phyloP scores from a whole-genome alignment of 2,888 invertebrate species.

The Drosophila seclusa region DNA sequence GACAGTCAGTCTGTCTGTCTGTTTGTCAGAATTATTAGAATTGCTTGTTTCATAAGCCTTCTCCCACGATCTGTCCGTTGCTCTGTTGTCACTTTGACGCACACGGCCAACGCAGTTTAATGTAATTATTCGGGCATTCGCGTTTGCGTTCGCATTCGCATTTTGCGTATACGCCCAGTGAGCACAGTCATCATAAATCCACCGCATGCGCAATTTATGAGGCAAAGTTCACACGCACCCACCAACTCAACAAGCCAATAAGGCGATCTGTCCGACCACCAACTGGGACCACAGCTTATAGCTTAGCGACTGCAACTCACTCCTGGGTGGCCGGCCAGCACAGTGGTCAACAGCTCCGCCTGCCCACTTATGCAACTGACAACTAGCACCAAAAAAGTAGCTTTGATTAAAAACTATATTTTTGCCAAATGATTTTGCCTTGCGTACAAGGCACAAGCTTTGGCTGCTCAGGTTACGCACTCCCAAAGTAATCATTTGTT shows the following conservation, averaged over 20 bases:
- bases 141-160: constrained; percentile 22
- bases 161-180: constrained; percentile 63
- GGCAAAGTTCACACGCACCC: constrained; percentile 73
- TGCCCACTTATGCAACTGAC: constrained; percentile 61
- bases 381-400: constrained; percentile 38
- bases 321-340: constrained; percentile 61
- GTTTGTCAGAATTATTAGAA: constrained; percentile 35
- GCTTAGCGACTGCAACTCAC: constrained; percentile 23
- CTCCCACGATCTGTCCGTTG: constrained; percentile 80
- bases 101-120: constrained; percentile 51
- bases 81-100: constrained; percentile 56
- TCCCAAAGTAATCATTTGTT: constrained; percentile 78
- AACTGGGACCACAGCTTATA: constrained; percentile 48
- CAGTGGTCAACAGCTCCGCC: constrained; percentile 29
- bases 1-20: constrained; percentile 8
- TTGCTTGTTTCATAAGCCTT: constrained; percentile 31
- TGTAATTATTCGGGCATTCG: constrained; percentile 53
- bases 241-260: constrained; percentile 40
- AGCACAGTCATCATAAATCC: constrained; percentile 64
- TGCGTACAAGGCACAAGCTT: constrained; percentile 23
- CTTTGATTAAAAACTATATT: constrained; percentile 66
- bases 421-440: constrained; percentile 31
- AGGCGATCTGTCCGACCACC: constrained; percentile 65
- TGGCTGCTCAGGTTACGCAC: constrained; percentile 77
- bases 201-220: constrained; percentile 62